Evolutionary conservation across 2,113 vertebrate species (phyloP), one percentile per base, ranked within the genome.

Genomic region (Ahaetulla prasina): DNA sequence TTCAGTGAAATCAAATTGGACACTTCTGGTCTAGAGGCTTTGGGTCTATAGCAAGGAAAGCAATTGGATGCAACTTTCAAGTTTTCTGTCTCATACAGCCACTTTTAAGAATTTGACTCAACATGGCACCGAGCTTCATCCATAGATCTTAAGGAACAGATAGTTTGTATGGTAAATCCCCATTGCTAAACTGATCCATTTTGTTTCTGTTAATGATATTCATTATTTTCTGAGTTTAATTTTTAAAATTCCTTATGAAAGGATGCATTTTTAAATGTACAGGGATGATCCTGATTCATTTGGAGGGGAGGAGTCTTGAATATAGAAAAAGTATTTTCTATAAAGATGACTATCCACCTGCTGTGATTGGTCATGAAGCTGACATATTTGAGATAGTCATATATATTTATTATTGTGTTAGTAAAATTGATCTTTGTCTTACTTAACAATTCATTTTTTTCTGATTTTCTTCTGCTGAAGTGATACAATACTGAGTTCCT

Each of bases 281-380:
- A 25, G 74, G 11, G 1, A 35, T 68, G 11, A 93, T 96, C 94
- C 91, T 49, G 45, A 92, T 88, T 8, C 18, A 14, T 60, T 53
- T 1, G 18, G 18, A 4, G 0, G 54, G 23, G 54, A 30, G 22
- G 87, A 49, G 45, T 30, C 53, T 3, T 47, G 47, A 50, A 87
- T 63, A 47, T 22, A 54, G 54, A 54, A 54, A 50, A 22, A 54
- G 22, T 54, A 54, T 54, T 9, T 47, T 7, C n/a, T 87, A n/a
- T 87, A 10, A 60, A 85, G 53, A 25, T 43, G 60, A 35, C 8
- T 11, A 49, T 11, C 14, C 16, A 27, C 52, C 35, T 85, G 50
- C 52, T 9, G 6, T 45, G 16, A 55, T 55, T 39, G 23, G n/a
- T 20, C 18, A 74, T 90, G 45, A 90, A 74, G 49, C 35, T 91